Conservation (phyloP, 2,113 vertebrate species). For the Ibidorhyncha struthersii region DNA sequence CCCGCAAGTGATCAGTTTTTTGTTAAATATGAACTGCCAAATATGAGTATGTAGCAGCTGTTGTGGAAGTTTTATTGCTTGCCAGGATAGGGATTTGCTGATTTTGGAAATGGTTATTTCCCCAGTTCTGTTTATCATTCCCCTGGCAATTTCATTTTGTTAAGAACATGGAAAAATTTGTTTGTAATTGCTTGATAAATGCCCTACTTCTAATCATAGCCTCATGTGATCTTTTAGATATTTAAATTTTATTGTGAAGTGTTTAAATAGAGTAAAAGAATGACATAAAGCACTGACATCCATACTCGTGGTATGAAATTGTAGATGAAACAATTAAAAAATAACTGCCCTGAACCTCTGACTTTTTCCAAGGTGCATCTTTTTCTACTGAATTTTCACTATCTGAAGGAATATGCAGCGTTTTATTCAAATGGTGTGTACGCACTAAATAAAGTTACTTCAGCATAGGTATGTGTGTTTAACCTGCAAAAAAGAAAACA, state of each 20-base stretch:
- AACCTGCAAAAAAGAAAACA: not conserved
- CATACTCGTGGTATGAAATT: not conserved
- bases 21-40: not conserved
- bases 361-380: not conserved
- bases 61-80: constrained; percentile 11
- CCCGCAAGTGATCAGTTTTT: not conserved
- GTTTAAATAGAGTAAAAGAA: not conserved
- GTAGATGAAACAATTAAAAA: not conserved
- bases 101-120: constrained; percentile 29
- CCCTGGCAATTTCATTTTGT: not conserved
- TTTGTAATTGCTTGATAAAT: not conserved
- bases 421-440: not conserved
- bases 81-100: not conserved
- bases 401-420: not conserved
- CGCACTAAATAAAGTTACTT: not conserved
- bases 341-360: not conserved
- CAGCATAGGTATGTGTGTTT: not conserved
- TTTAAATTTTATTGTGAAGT: not conserved
- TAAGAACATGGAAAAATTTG: not conserved
- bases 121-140: not conserved
- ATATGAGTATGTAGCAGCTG: not conserved
- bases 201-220: not conserved
- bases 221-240: not conserved
- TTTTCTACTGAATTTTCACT: not conserved
- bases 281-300: not conserved